Percentiles rank a stretch among this genome's conserved stretches.
phyloP scores from a whole-genome alignment of 1,140 invertebrate species.

The fruit fly (Drosophila melanogaster) region DNA sequence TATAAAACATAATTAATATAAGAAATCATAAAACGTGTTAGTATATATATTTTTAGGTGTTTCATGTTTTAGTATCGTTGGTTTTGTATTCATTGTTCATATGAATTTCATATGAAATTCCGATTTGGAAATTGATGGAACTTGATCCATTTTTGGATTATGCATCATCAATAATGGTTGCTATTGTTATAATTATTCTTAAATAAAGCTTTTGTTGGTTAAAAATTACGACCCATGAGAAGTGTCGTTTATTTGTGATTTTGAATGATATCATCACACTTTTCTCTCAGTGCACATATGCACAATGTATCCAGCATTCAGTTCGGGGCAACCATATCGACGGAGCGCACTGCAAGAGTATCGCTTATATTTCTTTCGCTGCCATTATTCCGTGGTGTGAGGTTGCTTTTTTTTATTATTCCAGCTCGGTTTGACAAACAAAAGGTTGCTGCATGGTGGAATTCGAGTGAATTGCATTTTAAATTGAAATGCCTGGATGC shows the following conservation, averaged over 20 bases:
- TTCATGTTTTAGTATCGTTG: too few relatives aligned
- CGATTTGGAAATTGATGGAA: background rate
- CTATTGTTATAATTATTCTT: background rate
- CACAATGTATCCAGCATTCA: slow-evolving; percentile 17
- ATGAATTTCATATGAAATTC: background rate
- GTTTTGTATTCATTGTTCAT: too few relatives aligned
- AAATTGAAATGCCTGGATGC: slow-evolving; percentile 37
- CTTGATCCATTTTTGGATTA: background rate
- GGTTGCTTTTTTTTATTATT: slow-evolving; percentile 32
- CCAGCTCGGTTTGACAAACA: slow-evolving; percentile 36
- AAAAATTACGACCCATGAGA: too few relatives aligned
- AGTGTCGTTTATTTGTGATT: too few relatives aligned
- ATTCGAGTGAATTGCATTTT: slow-evolving; percentile 40
- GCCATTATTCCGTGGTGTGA: slow-evolving; percentile 27
- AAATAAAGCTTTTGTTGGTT: too few relatives aligned
- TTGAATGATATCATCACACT: too few relatives aligned
- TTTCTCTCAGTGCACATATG: slow-evolving; percentile 13
- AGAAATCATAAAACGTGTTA: too few relatives aligned
- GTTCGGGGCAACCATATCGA: slow-evolving; percentile 37
- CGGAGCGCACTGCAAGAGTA: slow-evolving; percentile 41
- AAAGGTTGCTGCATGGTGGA: slow-evolving; percentile 41
- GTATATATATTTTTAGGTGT: too few relatives aligned
- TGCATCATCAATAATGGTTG: background rate
- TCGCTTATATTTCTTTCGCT: slow-evolving; percentile 33
- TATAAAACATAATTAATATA: too few relatives aligned